Base-by-base conservation (phyloP, 1,140 invertebrate species). In the Eriosoma lanigerum region DNA sequence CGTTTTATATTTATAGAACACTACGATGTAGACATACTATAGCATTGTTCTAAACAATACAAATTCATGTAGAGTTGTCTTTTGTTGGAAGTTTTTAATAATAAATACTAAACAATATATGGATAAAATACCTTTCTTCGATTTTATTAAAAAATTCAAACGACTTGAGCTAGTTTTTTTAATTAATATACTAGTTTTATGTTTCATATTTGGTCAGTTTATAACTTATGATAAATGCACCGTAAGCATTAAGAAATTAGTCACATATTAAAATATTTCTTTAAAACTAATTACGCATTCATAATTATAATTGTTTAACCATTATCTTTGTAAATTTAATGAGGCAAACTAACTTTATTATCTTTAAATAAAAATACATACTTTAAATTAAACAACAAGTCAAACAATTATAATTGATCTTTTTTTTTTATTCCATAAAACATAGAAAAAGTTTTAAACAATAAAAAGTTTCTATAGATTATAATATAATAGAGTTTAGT, bases 271-370 rank as follows among this genome's bases (percentile, higher is more conserved):
- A 48, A 48, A 48, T 15, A 48, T 6, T 1, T 5, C 62, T 21
- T 66, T 29, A 44, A 66, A 21, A 66, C 29, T 21, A 66, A 66
- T 66, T 66, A 66, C n/a, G 21, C 38, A n/a, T n/a, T n/a, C n/a
- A 12, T 44, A 66, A 21, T 21, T 21, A 66, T 21, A 44, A 15
- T 44, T 12, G 9, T 26, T 46, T 66, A 44, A 66, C n/a, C n/a
- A 66, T 44, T 21, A 10, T 38, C 10, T n/a, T 0, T 1, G n/a
- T 38, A 64, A 9, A 38, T 15, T 8, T 64, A 64, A 32, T 38
- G 6, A 10, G 8, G 0, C 1, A 32, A 32, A 64, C 3, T 10
- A 64, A 10, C 10, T 13, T 64, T 21, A 5, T 44, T 21, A 44
- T 21, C 38, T 21, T 64, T 64, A 21, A 64, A 12, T 10, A 56